phyloP scores from a whole-genome alignment of 1,140 invertebrate genomes.

The Diuraphis noxia region DNA sequence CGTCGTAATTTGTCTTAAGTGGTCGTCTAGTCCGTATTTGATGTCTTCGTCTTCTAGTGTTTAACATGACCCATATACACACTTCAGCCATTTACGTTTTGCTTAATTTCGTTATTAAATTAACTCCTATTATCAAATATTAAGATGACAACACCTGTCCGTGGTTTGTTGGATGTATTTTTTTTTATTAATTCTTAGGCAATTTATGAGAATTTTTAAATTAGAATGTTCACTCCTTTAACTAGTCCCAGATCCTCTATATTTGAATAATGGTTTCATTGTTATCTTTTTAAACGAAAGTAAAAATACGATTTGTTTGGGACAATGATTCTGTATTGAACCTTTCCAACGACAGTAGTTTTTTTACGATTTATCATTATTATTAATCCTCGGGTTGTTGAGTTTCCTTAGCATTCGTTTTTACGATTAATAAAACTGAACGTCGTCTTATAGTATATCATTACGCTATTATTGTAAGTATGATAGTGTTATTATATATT shows the following conservation, averaged over 20 bases:
- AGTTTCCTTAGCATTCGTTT: neutral
- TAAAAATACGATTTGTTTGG: neutral
- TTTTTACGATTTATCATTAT: conserved; percentile 24
- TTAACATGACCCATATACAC: neutral
- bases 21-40: neutral
- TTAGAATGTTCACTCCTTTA: neutral
- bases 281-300: neutral
- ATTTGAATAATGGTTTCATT: neutral
- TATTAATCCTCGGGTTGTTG: neutral
- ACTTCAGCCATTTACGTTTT: neutral
- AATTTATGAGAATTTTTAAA: too few relatives aligned
- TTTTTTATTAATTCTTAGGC: too few relatives aligned
- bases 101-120: neutral
- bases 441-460: neutral
- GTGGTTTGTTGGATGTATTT: too few relatives aligned
- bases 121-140: neutral
- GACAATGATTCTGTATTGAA: neutral
- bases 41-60: neutral
- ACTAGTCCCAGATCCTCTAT: neutral
- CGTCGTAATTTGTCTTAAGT: too few relatives aligned
- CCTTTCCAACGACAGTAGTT: neutral
- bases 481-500: neutral
- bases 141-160: neutral
- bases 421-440: conserved; percentile 24
- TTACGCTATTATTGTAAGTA: neutral